These are phyloP conservation scores for Magallana angulata DNA, from an alignment of 1,140 invertebrate genomes.

Conservation along the genomic window DNA sequence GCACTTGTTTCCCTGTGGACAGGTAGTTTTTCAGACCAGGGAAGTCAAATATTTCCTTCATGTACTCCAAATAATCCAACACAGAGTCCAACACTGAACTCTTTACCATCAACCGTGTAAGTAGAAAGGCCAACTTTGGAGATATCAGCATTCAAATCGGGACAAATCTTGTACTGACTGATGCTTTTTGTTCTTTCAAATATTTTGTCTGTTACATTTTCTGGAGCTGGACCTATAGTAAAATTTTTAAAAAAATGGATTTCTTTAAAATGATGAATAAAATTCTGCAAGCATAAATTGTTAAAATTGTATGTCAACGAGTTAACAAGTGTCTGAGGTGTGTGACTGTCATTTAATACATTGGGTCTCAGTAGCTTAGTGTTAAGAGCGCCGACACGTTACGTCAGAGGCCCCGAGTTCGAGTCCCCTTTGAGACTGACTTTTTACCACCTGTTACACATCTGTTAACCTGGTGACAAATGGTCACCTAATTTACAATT, in stretches of 20 bases:
- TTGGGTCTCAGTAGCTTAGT: no score
- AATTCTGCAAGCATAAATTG: no score
- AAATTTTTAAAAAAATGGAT: neutral
- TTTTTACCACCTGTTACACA: no score
- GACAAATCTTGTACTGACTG: conserved; percentile 89
- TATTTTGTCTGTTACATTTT: conserved; percentile 93
- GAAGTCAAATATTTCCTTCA: conserved; percentile 99
- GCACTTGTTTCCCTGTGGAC: conserved; percentile 88
- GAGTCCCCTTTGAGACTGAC: no score
- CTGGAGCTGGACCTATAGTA: conserved; percentile 88
- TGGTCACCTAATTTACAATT: no score
- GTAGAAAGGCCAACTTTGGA: conserved; percentile 84
- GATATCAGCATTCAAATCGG: conserved; percentile 89
- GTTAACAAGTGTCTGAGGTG: no score
- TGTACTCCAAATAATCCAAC: conserved; percentile 92
- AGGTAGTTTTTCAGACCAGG: conserved; percentile 87
- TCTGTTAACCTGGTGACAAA: no score
- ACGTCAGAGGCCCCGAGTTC: no score
- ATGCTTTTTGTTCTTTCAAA: conserved; percentile 90
- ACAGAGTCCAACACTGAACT: conserved; percentile 94
- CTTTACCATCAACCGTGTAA: conserved; percentile 83
- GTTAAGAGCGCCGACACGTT: no score
- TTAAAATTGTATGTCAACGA: no score
- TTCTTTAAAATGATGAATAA: no score
- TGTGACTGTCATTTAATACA: no score